A percentile compares a stretch with the other conserved stretches of the same genome.
Evolutionary conservation across 1,140 invertebrate species (phyloP).

Genomic region (Camponotus vicinus): DNA sequence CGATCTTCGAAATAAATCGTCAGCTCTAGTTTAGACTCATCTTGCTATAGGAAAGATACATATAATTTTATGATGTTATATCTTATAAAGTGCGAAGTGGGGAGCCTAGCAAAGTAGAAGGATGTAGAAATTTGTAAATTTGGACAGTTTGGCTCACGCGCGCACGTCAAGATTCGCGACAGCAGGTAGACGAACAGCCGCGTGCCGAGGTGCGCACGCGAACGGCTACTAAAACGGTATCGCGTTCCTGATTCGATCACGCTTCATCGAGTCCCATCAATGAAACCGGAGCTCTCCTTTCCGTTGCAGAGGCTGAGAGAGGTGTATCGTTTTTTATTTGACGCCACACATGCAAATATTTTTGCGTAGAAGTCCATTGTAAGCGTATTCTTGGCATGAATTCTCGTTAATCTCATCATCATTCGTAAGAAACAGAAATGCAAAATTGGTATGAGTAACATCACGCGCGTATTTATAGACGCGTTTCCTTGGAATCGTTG

Average conservation of each 20-base stretch:
- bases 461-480: slow-evolving; percentile 60
- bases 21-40: background rate
- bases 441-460: background rate
- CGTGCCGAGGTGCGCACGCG: slow-evolving; percentile 9
- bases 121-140: background rate
- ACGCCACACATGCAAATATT: background rate
- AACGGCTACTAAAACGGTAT: slow-evolving; percentile 36
- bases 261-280: slow-evolving; percentile 41
- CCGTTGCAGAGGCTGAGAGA: background rate
- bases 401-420: background rate
- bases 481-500: slow-evolving; percentile 66
- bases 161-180: background rate
- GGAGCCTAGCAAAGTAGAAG: background rate
- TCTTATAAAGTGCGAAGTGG: background rate
- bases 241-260: slow-evolving; percentile 26
- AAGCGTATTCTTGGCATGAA: background rate
- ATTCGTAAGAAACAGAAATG: background rate
- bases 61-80: background rate
- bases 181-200: slow-evolving; percentile 2
- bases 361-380: background rate
- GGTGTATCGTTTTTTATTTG: slow-evolving; percentile 24
- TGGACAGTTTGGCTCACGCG: background rate
- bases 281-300: slow-evolving; percentile 19
- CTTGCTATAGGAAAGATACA: background rate
- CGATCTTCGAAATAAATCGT: no score